Base-by-base conservation (phyloP, 1,140 invertebrate genomes). In the Drosophila orosa region DNA sequence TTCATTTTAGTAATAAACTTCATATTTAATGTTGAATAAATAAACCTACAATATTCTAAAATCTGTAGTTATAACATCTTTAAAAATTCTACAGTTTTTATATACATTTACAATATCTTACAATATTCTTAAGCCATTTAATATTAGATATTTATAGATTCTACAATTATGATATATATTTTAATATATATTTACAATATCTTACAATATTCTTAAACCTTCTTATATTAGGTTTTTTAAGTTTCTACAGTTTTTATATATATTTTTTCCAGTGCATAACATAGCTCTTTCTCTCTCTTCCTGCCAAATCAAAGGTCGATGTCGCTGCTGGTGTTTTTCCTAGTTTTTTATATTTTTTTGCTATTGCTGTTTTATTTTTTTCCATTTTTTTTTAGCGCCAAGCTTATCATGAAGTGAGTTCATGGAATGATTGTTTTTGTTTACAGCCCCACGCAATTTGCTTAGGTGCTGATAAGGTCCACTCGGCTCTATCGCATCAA, bases 371-470 rank as follows among this genome's bases (percentile, higher is more conserved):
- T 52, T 24, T 35, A 25, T 29, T 33, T 52, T 47, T 48, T 25
- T 31, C 22, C 24, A 17, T 65, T 60, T 47, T 37, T 47, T 62
- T 40, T 31, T 50, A 66, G 63, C 63, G 61, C 60, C 62, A 35
- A 52, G 69, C 68, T 74, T 78, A 67, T 77, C 63, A 66, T 77
- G 55, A 66, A 45, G 44, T 61, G 42, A 52, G 72, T 60, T 56
- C 37, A 52, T 62, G 48, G 40, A 77, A 67, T 56, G 63, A 72
- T 85, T 83, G 83, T 79, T 87, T 73, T 83, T 86, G 83, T 87
- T 87, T 87, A 79, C 83, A 71, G 60, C 73, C 58, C 73, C 82
- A 85, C 82, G 82, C 82, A 86, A 86, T 82, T 78, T 66, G 83
- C 69, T 75, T 65, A 78, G 78, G 54, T 62, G 60, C 40, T 74